phyloP scores from a whole-genome alignment of 2,888 invertebrate genomes.

The Drosophila putrida region DNA sequence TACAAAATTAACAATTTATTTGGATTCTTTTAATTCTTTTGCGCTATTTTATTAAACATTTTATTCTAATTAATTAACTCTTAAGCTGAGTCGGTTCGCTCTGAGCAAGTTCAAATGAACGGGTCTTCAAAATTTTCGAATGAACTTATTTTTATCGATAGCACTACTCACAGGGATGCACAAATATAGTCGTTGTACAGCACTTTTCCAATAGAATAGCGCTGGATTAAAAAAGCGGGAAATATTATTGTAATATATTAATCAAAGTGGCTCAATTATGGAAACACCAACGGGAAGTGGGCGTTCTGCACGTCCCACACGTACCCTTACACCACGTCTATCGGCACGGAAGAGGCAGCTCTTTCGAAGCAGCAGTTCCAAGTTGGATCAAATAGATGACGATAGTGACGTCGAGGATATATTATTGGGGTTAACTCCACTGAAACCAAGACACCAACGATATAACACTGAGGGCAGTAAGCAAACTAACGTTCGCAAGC shows the following conservation, averaged over 20 bases:
- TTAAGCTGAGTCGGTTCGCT: too few relatives aligned
- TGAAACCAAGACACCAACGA: constrained; percentile 33
- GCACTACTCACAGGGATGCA: neutral
- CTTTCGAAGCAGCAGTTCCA: constrained; percentile 83
- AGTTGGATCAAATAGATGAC: constrained; percentile 55
- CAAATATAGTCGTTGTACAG: constrained; percentile 15
- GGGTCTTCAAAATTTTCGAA: too few relatives aligned
- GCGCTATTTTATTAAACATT: too few relatives aligned
- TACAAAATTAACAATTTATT: too few relatives aligned
- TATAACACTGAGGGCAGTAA: constrained; percentile 32
- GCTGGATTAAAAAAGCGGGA: constrained; percentile 71
- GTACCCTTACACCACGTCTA: constrained; percentile 87
- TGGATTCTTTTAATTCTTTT: too few relatives aligned
- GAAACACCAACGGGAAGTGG: constrained; percentile 81
- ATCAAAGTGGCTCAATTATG: constrained; percentile 65
- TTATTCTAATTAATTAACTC: too few relatives aligned
- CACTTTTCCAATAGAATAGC: constrained; percentile 44
- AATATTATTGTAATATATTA: constrained; percentile 32
- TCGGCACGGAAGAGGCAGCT: constrained; percentile 88
- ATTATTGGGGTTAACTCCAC: constrained; percentile 71
- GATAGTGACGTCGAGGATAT: constrained; percentile 64
- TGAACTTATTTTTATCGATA: neutral
- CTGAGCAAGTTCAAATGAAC: too few relatives aligned
- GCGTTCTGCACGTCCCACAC: constrained; percentile 61
- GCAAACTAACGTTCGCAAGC: constrained; percentile 32